These are phyloP conservation scores for Marronus borbonicus DNA, from an alignment of 2,888 invertebrate genomes.

Conservation along the genomic window DNA sequence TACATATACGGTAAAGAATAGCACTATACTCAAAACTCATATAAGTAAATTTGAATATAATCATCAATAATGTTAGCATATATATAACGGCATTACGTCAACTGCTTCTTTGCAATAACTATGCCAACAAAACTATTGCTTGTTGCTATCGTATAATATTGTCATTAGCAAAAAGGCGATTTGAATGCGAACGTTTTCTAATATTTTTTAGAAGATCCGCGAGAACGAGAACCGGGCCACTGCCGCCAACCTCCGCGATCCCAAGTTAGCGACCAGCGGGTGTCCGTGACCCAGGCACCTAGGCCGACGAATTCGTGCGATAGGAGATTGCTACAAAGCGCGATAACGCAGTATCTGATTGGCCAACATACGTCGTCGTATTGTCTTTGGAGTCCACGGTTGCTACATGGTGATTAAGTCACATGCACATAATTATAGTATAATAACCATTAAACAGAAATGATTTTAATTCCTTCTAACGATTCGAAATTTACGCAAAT, in stretches of 20 bases:
- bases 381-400: not conserved
- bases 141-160: slow-evolving; percentile 4
- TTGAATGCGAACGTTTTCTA: slow-evolving; percentile 43
- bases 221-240: slow-evolving; percentile 46
- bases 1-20: too few relatives aligned
- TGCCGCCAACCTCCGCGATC: slow-evolving; percentile 45
- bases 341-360: slow-evolving; percentile 1
- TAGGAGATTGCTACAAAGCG: slow-evolving; percentile 2
- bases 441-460: not conserved
- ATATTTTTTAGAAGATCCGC: slow-evolving; percentile 36
- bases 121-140: slow-evolving; percentile 17
- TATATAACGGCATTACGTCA: slow-evolving; percentile 22
- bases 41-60: slow-evolving; percentile 7
- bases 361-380: slow-evolving; percentile 5
- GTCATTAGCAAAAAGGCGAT: slow-evolving; percentile 25
- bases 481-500: too few relatives aligned
- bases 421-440: slow-evolving; percentile 11
- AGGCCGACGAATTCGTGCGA: slow-evolving; percentile 48
- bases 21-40: too few relatives aligned
- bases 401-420: slow-evolving; percentile 2
- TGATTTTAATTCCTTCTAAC: too few relatives aligned
- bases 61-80: slow-evolving; percentile 17
- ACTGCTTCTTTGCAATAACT: slow-evolving; percentile 23
- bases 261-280: slow-evolving; percentile 55
- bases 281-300: slow-evolving; percentile 54